phyloP scores from a whole-genome alignment of 2,113 vertebrate species.

The Oreochromis spilurus region DNA sequence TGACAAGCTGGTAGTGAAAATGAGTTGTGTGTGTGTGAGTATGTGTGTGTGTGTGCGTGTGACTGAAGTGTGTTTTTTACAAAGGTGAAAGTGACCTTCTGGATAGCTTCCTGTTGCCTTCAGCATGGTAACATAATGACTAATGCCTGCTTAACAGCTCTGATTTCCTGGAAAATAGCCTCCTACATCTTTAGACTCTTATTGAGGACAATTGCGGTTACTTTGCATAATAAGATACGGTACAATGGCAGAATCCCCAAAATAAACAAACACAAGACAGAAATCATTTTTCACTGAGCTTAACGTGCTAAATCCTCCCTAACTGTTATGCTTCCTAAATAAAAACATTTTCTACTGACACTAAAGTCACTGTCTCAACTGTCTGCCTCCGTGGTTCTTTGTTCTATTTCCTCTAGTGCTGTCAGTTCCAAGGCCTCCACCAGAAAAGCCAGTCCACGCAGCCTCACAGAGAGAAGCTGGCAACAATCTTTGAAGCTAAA shows the following conservation, averaged over 20 bases:
- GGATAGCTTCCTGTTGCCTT: conserved; percentile 14
- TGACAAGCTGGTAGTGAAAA: not conserved
- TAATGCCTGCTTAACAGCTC: not conserved
- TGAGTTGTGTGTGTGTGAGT: not conserved
- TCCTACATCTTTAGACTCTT: not conserved
- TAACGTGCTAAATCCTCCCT: conserved; percentile 11
- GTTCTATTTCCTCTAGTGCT: conserved; percentile 25
- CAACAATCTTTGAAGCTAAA: conserved; percentile 65
- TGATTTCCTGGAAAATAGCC: conserved; percentile 15
- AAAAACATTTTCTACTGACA: conserved; percentile 12
- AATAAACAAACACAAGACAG: conserved; percentile 21
- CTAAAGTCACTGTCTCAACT: conserved; percentile 4
- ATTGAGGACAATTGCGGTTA: not conserved
- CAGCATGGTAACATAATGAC: conserved; percentile 13
- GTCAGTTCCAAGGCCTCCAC: conserved; percentile 36
- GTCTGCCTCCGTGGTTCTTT: conserved; percentile 24
- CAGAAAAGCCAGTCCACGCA: conserved; percentile 27
- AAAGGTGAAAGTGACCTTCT: conserved; percentile 48
- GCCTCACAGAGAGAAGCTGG: conserved; percentile 51
- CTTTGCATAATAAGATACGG: conserved; percentile 18
- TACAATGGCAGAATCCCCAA: not conserved
- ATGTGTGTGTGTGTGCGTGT: not conserved
- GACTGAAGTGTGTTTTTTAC: conserved; percentile 1
- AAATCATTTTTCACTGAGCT: not conserved
- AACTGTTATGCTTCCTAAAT: conserved; percentile 13